These are phyloP conservation scores for Pemphigus obesinymphae DNA, from an alignment of 1,140 invertebrate genomes.

Conservation along the genomic window DNA sequence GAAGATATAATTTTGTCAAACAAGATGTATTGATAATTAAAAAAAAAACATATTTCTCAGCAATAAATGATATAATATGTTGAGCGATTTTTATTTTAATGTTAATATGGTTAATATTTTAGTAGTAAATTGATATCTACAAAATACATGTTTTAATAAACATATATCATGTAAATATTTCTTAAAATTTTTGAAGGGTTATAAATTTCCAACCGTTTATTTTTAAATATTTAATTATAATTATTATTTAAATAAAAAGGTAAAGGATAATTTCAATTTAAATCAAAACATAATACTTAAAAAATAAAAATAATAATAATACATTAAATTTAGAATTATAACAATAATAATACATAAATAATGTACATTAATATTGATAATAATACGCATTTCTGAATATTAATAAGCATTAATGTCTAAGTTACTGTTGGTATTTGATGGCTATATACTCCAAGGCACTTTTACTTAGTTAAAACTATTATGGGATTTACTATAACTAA, in stretches of 20 bases:
- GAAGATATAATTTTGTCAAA: neutral
- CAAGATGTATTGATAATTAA: slow-evolving; percentile 2
- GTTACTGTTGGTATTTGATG: slow-evolving; percentile 28
- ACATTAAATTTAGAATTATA: slow-evolving; percentile 28
- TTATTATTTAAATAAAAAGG: neutral
- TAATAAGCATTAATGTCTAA: slow-evolving; percentile 31
- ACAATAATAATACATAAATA: slow-evolving; percentile 28
- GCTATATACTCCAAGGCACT: slow-evolving; percentile 39
- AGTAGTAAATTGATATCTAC: slow-evolving; percentile 11
- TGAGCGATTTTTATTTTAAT: slow-evolving; percentile 28
- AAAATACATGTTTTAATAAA: neutral
- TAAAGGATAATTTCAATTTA: neutral
- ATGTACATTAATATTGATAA: slow-evolving; percentile 32
- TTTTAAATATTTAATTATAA: neutral
- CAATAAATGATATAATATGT: slow-evolving; percentile 26
- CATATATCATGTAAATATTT: slow-evolving; percentile 1
- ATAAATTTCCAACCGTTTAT: neutral
- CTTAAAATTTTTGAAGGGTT: neutral
- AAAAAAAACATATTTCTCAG: slow-evolving; percentile 1
- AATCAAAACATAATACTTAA: neutral
- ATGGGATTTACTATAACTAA: slow-evolving; percentile 29
- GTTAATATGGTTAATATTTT: neutral
- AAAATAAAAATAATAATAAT: neutral
- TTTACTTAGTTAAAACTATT: slow-evolving; percentile 38
- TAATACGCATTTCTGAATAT: slow-evolving; percentile 9